A percentile compares a stretch with the other conserved stretches of the same genome.
Conservation (phyloP, 2,888 invertebrate genomes). For the Colletes collaris region DNA sequence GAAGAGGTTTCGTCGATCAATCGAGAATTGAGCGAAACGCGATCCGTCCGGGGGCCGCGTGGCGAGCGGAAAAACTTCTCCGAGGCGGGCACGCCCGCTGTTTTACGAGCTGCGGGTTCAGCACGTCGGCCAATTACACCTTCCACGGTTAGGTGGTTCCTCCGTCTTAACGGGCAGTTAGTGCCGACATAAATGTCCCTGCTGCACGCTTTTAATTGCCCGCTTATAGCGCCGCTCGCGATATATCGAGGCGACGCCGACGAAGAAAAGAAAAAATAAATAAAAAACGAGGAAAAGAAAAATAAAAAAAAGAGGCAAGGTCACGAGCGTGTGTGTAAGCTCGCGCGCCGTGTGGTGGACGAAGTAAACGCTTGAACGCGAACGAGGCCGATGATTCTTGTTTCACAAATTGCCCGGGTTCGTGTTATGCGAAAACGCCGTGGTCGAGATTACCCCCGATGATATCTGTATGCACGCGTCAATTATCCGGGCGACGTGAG, state of each 20-base stretch:
- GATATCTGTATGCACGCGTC: background rate
- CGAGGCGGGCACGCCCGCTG: constrained; percentile 70
- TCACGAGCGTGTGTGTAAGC: background rate
- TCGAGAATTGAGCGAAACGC: constrained; percentile 35
- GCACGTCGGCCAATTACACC: constrained; percentile 80
- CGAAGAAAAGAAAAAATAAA: background rate
- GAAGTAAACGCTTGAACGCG: constrained; percentile 4
- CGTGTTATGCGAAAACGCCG: constrained; percentile 20
- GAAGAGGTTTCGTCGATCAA: background rate
- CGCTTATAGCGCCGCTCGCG: constrained; percentile 61
- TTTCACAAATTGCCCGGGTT: constrained; percentile 45
- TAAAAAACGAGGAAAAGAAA: background rate
- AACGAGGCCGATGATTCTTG: constrained; percentile 40
- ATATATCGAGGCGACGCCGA: constrained; percentile 36
- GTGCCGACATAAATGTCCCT: constrained; percentile 79
- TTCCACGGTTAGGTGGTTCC: constrained; percentile 77
- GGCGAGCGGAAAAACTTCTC: constrained; percentile 60
- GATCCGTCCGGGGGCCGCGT: constrained; percentile 33
- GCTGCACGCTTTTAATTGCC: constrained; percentile 78
- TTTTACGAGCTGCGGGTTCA: constrained; percentile 80
- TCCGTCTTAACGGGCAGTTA: constrained; percentile 80
- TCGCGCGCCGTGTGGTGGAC: constrained; percentile 11
- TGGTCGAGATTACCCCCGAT: background rate
- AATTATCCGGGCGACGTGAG: constrained; percentile 6
- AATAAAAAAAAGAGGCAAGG: constrained; percentile 30